A percentile compares a stretch with the other conserved stretches of the same genome.
These are phyloP conservation scores for Distichodus sexfasciatus DNA, from an alignment of 2,797 vertebrate species.

Conservation along the genomic window DNA sequence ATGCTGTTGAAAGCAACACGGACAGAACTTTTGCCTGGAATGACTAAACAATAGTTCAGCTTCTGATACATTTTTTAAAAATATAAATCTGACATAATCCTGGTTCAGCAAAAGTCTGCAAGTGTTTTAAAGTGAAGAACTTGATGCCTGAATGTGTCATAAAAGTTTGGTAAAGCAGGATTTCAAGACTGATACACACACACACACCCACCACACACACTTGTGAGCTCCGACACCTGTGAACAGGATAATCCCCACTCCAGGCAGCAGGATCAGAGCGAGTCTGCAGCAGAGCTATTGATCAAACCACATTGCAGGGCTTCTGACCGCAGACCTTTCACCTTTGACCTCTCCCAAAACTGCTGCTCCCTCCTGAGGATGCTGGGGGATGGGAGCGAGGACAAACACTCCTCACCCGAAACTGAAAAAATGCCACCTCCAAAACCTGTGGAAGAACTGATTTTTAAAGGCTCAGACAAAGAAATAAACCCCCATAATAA, in stretches of 20 bases:
- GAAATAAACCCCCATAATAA: no score
- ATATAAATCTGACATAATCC: no score
- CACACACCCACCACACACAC: background rate
- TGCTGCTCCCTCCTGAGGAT: background rate
- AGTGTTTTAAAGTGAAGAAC: no score
- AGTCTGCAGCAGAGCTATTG: conserved; percentile 34
- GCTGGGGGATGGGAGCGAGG: background rate
- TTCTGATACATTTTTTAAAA: no score
- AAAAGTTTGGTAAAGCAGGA: no score
- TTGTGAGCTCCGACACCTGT: conserved; percentile 17
- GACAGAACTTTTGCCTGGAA: background rate
- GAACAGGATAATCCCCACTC: conserved; percentile 23
- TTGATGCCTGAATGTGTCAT: no score
- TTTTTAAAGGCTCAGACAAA: no score
- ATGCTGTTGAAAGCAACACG: background rate
- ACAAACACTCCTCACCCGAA: background rate
- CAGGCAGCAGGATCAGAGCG: conserved; percentile 26
- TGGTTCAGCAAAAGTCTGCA: no score
- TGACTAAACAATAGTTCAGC: background rate
- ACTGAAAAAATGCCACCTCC: no score
- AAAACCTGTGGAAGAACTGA: no score
- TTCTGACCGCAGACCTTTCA: conserved; percentile 32
- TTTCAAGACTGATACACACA: no score
- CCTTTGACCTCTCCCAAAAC: conserved; percentile 25
- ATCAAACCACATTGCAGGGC: conserved; percentile 40